Base-by-base conservation (phyloP, 2,888 invertebrate species). In the Phengaris alcon region DNA sequence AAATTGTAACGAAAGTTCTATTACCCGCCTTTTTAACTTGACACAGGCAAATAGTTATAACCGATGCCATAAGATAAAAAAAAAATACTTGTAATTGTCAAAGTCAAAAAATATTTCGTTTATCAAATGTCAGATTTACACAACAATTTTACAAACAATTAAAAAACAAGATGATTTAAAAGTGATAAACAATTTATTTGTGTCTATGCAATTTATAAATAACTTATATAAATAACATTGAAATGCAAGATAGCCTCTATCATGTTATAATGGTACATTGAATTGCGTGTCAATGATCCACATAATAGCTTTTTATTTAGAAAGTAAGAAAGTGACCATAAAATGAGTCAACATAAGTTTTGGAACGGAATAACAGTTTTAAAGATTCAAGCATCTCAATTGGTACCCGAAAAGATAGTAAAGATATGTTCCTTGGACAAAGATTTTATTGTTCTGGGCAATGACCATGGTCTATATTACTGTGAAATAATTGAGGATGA, bases 321-420 rank as follows among this genome's bases (percentile, higher is more conserved):
- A 79, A 79, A 77, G 79, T 84, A 84, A 85, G 84, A 82, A 82
- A 85, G 79, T 84, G 78, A 82, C 81, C 76, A 78, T 77, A 88
- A 90, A 87, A 93, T 93, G 93, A 93, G 87, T 91, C 90, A 88
- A 79, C 93, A 93, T 82, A 90, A 90, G 79, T 93, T 93, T 84
- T 93, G 93, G 93, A 88, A 83, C 84, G 93, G 93, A 82, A 83
- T 93, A 79, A 87, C 86, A 78, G 86, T 87, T 76, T 82, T 93
- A 80, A 86, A 83, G 75, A 83, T 91, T 79, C 81, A 84, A 69
- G 80, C 87, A 68, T 83, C 87, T 44, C 89, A 91, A 80, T 87
- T 87, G 83, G 86, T 91, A 83, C 93, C 93, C 82, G 90, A 92
- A 79, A 93, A 91, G 86, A 89, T 93, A 78, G 88, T 91, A 48